Evolutionary conservation across 2,888 invertebrate species (phyloP).

Genomic region (Philereme transversata): DNA sequence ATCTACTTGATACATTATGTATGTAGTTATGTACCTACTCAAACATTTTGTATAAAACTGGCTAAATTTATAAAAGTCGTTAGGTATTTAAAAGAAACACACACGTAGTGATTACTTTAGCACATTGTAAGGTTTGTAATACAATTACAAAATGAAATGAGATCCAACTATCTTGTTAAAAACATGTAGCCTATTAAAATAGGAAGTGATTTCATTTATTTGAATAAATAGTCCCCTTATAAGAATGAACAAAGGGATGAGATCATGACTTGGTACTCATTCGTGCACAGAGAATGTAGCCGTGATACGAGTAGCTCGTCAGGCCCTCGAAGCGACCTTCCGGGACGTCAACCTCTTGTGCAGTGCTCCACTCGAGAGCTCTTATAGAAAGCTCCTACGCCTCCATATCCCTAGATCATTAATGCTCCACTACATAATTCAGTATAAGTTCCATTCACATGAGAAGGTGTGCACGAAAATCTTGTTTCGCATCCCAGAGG

Average conservation of each 20-base stretch:
- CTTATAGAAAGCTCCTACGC: slow-evolving; percentile 69
- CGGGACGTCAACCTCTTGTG: slow-evolving; percentile 61
- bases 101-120: no score
- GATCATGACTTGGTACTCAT: slow-evolving; percentile 43
- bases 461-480: slow-evolving; percentile 45
- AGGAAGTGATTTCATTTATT: no score
- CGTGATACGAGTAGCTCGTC: slow-evolving; percentile 40
- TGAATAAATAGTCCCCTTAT: no score
- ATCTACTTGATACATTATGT: no score
- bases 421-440: slow-evolving; percentile 53
- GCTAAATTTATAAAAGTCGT: no score
- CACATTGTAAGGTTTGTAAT: no score
- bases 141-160: no score
- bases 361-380: slow-evolving; percentile 61
- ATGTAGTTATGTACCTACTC: no score
- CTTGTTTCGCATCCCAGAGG: slow-evolving; percentile 49
- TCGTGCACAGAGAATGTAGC: slow-evolving; percentile 40
- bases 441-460: slow-evolving; percentile 39
- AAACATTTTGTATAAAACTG: no score
- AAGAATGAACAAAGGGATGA: slow-evolving; percentile 25
- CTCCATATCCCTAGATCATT: slow-evolving; percentile 64
- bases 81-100: no score
- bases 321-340: slow-evolving; percentile 49
- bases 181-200: no score
- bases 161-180: no score